Percentiles rank a stretch among this genome's conserved stretches.
Conservation (phyloP, 2,797 vertebrate genomes). For the Menidia menidia region DNA sequence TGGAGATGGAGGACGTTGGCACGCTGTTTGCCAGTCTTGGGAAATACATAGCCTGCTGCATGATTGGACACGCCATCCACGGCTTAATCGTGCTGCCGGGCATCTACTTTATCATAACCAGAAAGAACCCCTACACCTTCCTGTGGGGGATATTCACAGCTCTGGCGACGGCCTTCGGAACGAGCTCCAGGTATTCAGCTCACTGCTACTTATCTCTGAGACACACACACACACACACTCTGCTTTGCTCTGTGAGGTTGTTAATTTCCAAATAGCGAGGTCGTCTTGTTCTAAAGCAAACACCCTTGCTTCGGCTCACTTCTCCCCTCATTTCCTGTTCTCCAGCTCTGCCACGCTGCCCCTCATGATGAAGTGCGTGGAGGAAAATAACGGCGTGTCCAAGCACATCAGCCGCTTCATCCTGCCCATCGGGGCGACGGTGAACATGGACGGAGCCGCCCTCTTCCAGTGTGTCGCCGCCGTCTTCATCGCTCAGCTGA, state of each 20-base stretch:
- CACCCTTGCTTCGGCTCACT: background rate
- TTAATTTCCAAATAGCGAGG: conserved; percentile 22
- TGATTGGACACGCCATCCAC: conserved; percentile 89
- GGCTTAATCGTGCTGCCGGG: conserved; percentile 86
- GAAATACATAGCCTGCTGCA: conserved; percentile 91
- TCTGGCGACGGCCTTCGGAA: conserved; percentile 90
- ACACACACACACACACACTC: background rate
- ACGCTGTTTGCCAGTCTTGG: conserved; percentile 87
- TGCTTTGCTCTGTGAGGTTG: conserved; percentile 22
- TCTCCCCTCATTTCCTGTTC: background rate
- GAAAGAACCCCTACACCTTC: conserved; percentile 91
- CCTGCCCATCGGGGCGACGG: conserved; percentile 91
- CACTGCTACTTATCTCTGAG: background rate
- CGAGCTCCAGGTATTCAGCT: conserved; percentile 87
- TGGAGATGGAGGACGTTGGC: conserved; percentile 87
- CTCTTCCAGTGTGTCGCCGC: conserved; percentile 92
- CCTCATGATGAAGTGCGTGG: conserved; percentile 93
- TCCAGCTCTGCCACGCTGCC: conserved; percentile 89
- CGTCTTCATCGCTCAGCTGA: conserved; percentile 92
- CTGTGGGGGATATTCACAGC: conserved; percentile 88
- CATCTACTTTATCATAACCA: conserved; percentile 89
- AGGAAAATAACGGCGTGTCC: conserved; percentile 89
- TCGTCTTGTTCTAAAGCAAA: background rate
- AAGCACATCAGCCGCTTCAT: conserved; percentile 94
- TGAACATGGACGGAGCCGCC: conserved; percentile 94